Base-by-base conservation (phyloP, 2,888 invertebrate species). In the Loripinus fragilis region DNA sequence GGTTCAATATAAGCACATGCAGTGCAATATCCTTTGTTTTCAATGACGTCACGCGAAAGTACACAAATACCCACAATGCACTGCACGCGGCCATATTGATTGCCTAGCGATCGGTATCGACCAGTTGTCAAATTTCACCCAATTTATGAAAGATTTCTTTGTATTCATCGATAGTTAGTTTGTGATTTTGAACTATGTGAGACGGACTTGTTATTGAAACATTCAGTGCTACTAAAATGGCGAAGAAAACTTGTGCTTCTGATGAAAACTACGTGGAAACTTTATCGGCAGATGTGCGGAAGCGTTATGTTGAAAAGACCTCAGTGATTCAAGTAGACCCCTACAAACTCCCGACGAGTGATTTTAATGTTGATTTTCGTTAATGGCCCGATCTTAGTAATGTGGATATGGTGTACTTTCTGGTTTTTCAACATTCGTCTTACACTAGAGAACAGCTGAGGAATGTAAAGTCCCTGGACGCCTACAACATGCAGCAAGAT, bases 391-490 rank as follows among this genome's bases (percentile, higher is more conserved):
- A 69, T 0, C 20, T 75, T 23, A 55, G 30, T n/a, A n/a, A n/a
- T n/a, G n/a, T n/a, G n/a, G n/a, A n/a, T n/a, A n/a, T n/a, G n/a
- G n/a, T n/a, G n/a, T n/a, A n/a, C n/a, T n/a, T n/a, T n/a, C n/a
- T n/a, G n/a, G n/a, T n/a, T n/a, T n/a, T n/a, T n/a, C n/a, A n/a
- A n/a, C n/a, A n/a, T n/a, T n/a, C n/a, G n/a, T n/a, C n/a, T n/a
- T n/a, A n/a, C n/a, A n/a, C n/a, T n/a, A 73, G 15, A 74, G 64
- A 41, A 50, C n/a, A 74, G 30, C 70, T 78, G 65, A 55, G 64
- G 30, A 78, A 69, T 23, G 69, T 69, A 69, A 74, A 69, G 65
- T 69, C 65, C 30, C 42, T 74, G 28, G 70, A n/a, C n/a, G n/a
- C n/a, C n/a, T n/a, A n/a, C n/a, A n/a, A n/a, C n/a, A n/a, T n/a